Base-by-base conservation (phyloP, 2,113 vertebrate species). In the Vulpes ferrilata region DNA sequence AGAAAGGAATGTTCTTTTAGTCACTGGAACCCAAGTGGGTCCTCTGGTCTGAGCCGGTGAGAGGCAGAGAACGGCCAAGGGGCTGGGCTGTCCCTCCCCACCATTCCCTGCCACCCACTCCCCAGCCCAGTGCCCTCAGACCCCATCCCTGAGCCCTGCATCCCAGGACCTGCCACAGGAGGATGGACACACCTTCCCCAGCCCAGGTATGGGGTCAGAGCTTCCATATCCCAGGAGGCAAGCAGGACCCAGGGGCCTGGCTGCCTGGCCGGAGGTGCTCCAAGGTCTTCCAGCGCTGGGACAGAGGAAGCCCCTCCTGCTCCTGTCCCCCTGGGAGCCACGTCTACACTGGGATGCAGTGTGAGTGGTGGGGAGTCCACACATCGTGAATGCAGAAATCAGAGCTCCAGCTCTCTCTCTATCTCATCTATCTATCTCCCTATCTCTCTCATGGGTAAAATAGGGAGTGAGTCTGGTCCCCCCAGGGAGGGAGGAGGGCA, bases 1-100 rank as follows among this genome's bases (percentile, higher is more conserved):
- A 23, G 23, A 30, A 23, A 9, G 2, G 8, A 17, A 1, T 0
- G 13, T 15, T 13, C 73, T 12, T 8, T 1, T 6, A 0, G 59
- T 1, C 1, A 5, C 82, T 43, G 25, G 6, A 16, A 1, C 19
- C 17, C 5, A 8, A 17, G 27, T 9, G 5, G 35, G 5, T 69
- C 11, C 38, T 19, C 22, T 6, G 0, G 2, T 48, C 38, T 23
- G 91, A 35, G n/a, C 48, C 65, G 20, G 32, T 1, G 2, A 64
- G 43, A 53, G 32, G 57, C 59, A 5, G 12, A 53, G 32, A 23
- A 23, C 0, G 69, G 55, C 86, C 32, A 12, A 13, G 32, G 23
- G 11, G 4, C 35, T 2, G 15, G 11, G 13, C 30, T 4, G 12
- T 2, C 23, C 91, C 69, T 30, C 69, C 38, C 57, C 15, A 1